These are phyloP conservation scores for Apamea sordens DNA, from an alignment of 2,888 invertebrate species.

Conservation along the genomic window DNA sequence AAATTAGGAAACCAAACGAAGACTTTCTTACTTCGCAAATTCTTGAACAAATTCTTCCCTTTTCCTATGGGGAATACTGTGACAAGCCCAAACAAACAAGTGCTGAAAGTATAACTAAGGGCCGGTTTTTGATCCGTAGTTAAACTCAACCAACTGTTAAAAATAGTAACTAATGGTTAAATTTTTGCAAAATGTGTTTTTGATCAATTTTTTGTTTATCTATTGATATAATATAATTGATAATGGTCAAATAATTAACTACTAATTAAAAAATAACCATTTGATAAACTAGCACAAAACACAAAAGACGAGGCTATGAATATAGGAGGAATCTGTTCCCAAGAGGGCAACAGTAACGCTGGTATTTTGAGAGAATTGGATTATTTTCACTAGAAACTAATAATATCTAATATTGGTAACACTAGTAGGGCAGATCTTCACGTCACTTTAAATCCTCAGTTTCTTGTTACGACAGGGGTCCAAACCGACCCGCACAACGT, in stretches of 20 bases:
- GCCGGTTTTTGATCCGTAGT: too few relatives aligned
- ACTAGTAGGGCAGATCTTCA: background rate
- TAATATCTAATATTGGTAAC: too few relatives aligned
- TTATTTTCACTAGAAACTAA: too few relatives aligned
- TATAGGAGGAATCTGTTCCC: background rate
- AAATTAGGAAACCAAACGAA: background rate
- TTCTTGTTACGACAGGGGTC: background rate
- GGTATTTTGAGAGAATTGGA: background rate
- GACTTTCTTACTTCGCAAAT: background rate
- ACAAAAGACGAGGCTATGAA: conserved; percentile 1
- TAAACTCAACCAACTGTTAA: too few relatives aligned
- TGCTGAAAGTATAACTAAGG: conserved; percentile 8
- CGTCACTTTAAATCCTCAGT: background rate
- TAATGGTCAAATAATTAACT: too few relatives aligned
- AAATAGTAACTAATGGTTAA: too few relatives aligned
- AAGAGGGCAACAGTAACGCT: background rate
- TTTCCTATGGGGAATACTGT: background rate
- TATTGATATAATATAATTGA: background rate
- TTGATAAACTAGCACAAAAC: too few relatives aligned
- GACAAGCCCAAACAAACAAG: conserved; percentile 20
- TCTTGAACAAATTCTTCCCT: background rate
- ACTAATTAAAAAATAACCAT: too few relatives aligned
- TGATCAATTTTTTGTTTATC: too few relatives aligned
- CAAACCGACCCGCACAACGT: background rate
- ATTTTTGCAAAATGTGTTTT: too few relatives aligned